Base-by-base conservation (phyloP, 2,113 vertebrate genomes). In the Sinocyclocheilus anshuiensis region DNA sequence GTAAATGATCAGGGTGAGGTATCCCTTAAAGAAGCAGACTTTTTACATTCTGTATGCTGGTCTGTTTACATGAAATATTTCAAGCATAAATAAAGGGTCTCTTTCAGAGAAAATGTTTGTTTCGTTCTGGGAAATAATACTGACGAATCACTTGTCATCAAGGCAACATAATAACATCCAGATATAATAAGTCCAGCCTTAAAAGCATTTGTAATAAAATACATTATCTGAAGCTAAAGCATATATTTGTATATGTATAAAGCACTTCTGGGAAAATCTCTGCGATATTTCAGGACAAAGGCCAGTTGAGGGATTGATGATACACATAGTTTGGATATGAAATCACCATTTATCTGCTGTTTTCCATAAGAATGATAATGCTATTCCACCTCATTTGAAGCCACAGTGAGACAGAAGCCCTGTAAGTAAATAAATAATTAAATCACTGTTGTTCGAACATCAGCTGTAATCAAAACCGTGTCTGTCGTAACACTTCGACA, bases 201-300 rank as follows among this genome's bases (percentile, higher is more conserved):
- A 65, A 81, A 65, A 65, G 78, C 78, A 26, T 36, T 59, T 65
- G n/a, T 45, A 48, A n/a, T 29, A 26, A 22, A 45, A 80, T 80
- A 22, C n/a, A 80, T 80, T 22, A 63, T 80, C n/a, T 78, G 57
- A 80, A 59, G 20, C 33, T 16, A 13, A 65, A 81, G 59, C 78
- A 36, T 26, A 16, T 22, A 18, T 48, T 26, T 22, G 63, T 65
- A 45, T 26, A 13, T 63, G 22, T 24, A 45, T 45, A 65, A 45
- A 45, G 59, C 59, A 81, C 59, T 81, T 81, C 78, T 81, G 78
- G 78, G 78, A 81, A 81, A 65, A 63, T 80, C 78, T 45, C 55
- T 59, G 6, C 0, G n/a, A 81, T 36, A 65, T 65, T 81, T 26
- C 7, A 18, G 59, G 11, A 26, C 57, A 24, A 24, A 39, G 12